Base-by-base conservation (phyloP, 2,888 invertebrate species). In the Cosmopolites sordidus region DNA sequence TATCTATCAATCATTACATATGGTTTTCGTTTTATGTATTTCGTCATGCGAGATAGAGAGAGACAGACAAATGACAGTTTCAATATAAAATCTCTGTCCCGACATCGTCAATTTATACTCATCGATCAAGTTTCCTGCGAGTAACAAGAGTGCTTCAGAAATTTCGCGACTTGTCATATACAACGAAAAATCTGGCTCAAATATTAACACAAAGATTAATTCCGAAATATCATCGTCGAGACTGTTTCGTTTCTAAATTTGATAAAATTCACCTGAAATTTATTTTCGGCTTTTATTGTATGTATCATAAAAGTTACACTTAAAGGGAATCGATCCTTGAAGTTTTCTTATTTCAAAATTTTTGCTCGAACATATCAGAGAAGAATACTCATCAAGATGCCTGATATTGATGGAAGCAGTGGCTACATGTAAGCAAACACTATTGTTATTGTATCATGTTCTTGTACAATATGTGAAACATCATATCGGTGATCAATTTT, bases 161-260 rank as follows among this genome's bases (percentile, higher is more conserved):
- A 22, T 17, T 8, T 17, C 30, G 33, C 15, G 43, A 43, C 9
- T 15, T 43, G 29, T 38, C 38, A 3, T 18, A 43, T 16, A 39
- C 14, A 22, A 22, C 22, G 22, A 22, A 27, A 18, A 69, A 59
- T 63, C 71, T 71, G 71, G 71, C 70, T 66, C 66, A 64, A 40
- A 48, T 52, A 56, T 56, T 52, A 30, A 43, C 30, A 46, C 51
- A 61, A 69, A 69, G 67, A 75, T 73, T 75, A 69, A 75, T 75
- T 73, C 78, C 80, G 67, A 81, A 68, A 76, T 80, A 75, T 74
- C 77, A 68, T 63, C 78, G 63, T 75, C 76, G 69, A 74, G 79
- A 68, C 76, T 80, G 73, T 76, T 79, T 76, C 75, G 78, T 78
- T 48, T 71, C 71, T 1, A 69, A 72, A 56, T 67, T 59, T 43